Evolutionary conservation across 2,797 vertebrate species (phyloP), one percentile per base, ranked within the genome.

Genomic region (Myoxocephalus aenaeus): DNA sequence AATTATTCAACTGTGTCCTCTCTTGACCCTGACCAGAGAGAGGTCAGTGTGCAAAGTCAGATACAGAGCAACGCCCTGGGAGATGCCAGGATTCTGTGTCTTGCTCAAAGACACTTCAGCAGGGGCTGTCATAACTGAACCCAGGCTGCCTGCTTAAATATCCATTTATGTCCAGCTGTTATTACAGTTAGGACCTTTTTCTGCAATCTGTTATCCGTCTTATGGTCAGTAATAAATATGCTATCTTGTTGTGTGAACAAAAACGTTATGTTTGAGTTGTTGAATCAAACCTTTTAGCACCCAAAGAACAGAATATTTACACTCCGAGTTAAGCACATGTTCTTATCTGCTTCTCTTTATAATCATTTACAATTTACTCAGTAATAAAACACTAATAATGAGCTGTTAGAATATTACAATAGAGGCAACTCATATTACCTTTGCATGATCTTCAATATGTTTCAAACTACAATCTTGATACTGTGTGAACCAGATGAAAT

Each of bases 1-100:
- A 84, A 77, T 34, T 48, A 14, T 69, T 62, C 4, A 56, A 58
- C 11, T 57, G 34, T n/a, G 38, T 48, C 32, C 59, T 67, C 25
- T 2, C 6, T 36, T 34, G 34, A 40, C 36, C 17, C 15, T 4
- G 64, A 50, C 25, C 27, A 25, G 3, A 58, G 40, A 64, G 29
- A 57, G 61, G 50, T 79, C 46, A 72, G 20, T 36, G 36, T 65
- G 29, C 20, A 25, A 70, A 29, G 27, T 46, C 20, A 32, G 22
- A 50, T 3, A 18, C 1, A 65, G 51, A 32, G 38, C 58, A 66
- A 53, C 1, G 18, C 57, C 1, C 32, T 0, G 18, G 13, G 36
- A 65, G 65, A 14, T 13, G 13, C 48, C 8, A 20, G 38, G 13
- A 48, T 61, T 62, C 56, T 59, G 14, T 7, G 58, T 66, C 25